These are phyloP conservation scores for Lepidurus arcticus DNA, from an alignment of 1,140 invertebrate genomes.

Conservation along the genomic window DNA sequence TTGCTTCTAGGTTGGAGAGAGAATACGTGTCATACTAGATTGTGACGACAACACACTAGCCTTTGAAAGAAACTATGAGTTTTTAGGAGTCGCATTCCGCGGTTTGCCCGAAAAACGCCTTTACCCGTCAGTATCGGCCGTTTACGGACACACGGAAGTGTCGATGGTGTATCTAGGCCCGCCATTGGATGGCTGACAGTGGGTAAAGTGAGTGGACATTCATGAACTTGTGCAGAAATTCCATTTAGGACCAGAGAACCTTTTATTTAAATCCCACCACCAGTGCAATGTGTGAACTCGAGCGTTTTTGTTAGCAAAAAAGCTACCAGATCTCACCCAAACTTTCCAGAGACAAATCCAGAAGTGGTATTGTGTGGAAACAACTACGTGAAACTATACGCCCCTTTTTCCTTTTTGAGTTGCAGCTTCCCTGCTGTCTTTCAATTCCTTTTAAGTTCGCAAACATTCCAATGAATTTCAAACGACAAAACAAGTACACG, in stretches of 20 bases:
- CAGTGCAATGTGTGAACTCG: conserved; percentile 8
- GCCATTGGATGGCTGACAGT: conserved; percentile 77
- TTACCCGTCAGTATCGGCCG: conserved; percentile 93
- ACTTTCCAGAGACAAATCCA: neutral
- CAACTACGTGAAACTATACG: neutral
- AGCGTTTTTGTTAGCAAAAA: neutral
- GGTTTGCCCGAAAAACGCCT: conserved; percentile 87
- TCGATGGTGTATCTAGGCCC: conserved; percentile 98
- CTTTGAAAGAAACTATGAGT: conserved; percentile 98
- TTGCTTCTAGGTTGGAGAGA: conserved; percentile 79
- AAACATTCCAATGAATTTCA: neutral
- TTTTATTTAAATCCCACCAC: neutral
- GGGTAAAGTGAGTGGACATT: neutral
- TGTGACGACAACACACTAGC: conserved; percentile 95
- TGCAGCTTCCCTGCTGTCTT: conserved; percentile 1
- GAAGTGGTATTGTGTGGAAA: neutral
- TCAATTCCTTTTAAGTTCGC: neutral
- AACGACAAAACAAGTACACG: neutral
- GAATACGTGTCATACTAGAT: conserved; percentile 93
- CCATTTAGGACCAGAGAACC: neutral
- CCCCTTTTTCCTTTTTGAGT: neutral
- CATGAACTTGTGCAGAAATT: neutral
- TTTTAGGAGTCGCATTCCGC: conserved; percentile 94
- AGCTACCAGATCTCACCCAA: neutral
- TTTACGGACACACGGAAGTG: conserved; percentile 99